These are phyloP conservation scores for Euwallacea similis DNA, from an alignment of 1,140 invertebrate species.

Conservation along the genomic window DNA sequence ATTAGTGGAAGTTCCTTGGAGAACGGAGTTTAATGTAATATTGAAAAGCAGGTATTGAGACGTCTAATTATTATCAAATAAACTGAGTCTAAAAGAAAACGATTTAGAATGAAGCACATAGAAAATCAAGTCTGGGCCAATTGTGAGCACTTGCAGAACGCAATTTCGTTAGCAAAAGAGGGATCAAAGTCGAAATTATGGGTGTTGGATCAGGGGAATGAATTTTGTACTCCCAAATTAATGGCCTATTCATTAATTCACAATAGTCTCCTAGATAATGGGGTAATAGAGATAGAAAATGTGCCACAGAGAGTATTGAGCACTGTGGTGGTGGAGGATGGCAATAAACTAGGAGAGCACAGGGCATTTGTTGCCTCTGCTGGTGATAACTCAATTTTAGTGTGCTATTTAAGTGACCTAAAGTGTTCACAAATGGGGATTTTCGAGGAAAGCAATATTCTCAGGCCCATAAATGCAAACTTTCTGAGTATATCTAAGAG, in stretches of 20 bases:
- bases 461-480: conserved; percentile 19
- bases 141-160: conserved; percentile 45
- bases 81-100: conserved; percentile 10
- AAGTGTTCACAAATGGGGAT: conserved; percentile 8
- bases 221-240: conserved; percentile 43
- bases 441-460: not conserved
- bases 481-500: conserved; percentile 32
- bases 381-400: conserved; percentile 29
- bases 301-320: conserved; percentile 25
- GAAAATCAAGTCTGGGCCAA: conserved; percentile 43
- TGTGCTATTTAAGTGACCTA: conserved; percentile 19
- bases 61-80: not conserved
- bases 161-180: conserved; percentile 43
- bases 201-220: conserved; percentile 46
- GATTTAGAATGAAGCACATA: conserved; percentile 29
- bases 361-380: conserved; percentile 41
- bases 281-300: conserved; percentile 25
- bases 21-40: conserved; percentile 23
- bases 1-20: conserved; percentile 46
- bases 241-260: conserved; percentile 43
- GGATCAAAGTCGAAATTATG: conserved; percentile 42
- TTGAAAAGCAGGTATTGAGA: conserved; percentile 23
- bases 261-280: conserved; percentile 32
- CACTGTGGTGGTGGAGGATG: conserved; percentile 34
- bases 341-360: conserved; percentile 18